These are phyloP conservation scores for Pavo muticus DNA, from an alignment of 2,113 vertebrate species.

Conservation along the genomic window DNA sequence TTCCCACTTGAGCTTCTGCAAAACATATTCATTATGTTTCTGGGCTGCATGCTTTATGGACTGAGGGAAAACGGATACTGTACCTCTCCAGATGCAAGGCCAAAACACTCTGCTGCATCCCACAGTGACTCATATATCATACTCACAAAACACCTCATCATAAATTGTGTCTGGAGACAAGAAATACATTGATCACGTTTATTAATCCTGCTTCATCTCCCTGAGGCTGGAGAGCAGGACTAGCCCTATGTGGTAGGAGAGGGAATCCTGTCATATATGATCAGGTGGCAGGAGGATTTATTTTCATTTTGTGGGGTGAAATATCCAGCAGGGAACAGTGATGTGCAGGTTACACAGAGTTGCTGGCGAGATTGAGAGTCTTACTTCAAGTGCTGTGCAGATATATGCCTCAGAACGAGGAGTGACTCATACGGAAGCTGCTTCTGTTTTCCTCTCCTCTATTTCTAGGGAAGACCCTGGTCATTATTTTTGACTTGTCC, in stretches of 20 bases:
- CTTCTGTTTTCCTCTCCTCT: background rate
- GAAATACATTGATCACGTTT: background rate
- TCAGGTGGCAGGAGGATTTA: background rate
- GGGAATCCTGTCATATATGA: background rate
- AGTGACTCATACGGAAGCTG: background rate
- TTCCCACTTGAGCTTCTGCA: constrained; percentile 5
- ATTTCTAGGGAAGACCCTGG: background rate
- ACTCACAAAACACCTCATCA: constrained; percentile 20
- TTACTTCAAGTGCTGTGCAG: background rate
- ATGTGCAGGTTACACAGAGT: background rate
- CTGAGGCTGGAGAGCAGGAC: background rate
- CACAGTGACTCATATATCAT: constrained; percentile 33
- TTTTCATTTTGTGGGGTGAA: background rate
- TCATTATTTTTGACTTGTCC: background rate
- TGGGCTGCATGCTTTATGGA: background rate
- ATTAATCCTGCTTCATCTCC: background rate
- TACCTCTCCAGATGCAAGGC: constrained; percentile 26
- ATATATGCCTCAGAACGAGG: background rate
- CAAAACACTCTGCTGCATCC: constrained; percentile 21
- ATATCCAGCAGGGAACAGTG: background rate
- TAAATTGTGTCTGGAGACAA: background rate
- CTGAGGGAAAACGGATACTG: background rate
- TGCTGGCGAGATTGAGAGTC: background rate
- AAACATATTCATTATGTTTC: background rate
- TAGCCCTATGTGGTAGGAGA: background rate